Base-by-base conservation (phyloP, 2,888 invertebrate genomes). In the Drosophila ochracea region DNA sequence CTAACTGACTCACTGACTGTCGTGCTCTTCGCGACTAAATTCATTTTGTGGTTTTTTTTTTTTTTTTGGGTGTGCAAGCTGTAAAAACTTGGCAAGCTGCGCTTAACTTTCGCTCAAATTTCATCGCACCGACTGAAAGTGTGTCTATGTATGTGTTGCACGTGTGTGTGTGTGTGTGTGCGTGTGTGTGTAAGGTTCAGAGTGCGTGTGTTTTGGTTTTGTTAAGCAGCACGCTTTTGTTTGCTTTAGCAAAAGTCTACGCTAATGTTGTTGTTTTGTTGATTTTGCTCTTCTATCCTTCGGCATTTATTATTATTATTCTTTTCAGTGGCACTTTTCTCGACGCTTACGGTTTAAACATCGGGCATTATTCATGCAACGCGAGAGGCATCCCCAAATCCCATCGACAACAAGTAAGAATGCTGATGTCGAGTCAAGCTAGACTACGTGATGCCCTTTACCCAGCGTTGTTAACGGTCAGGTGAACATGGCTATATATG, bases 261-360 rank as follows among this genome's bases (percentile, higher is more conserved):
- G 50, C 62, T 73, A 69, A 83, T 81, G 68, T 81, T 77, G 84
- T 73, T 83, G 62, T 83, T 72, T 77, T 67, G 81, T 81, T 80
- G 83, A 72, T 65, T 78, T 59, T 69, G 79, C 79, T 67, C 74
- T 78, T 55, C 54, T 35, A 58, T 31, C 28, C 28, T 28, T n/a
- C 35, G 41, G 39, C 47, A 52, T 62, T 49, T 49, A 50, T 58
- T 57, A 61, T 47, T 59, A 61, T 47, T 54, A 37, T 63, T 63
- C 41, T 73, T 68, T 49, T 63, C 66, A 50, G 43, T 58, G 43
- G 66, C 61, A 69, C 61, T 70, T 66, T 73, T 65, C 60, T 39
- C 43, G 5, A 41, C 53, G 70, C 60, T 52, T 67, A 33, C 37
- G 30, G 25, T 16, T 59, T n/a, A 31, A 49, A 58, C 68, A 59